Evolutionary conservation across 2,888 invertebrate genomes (phyloP).

Genomic region (Encarsia formosa): DNA sequence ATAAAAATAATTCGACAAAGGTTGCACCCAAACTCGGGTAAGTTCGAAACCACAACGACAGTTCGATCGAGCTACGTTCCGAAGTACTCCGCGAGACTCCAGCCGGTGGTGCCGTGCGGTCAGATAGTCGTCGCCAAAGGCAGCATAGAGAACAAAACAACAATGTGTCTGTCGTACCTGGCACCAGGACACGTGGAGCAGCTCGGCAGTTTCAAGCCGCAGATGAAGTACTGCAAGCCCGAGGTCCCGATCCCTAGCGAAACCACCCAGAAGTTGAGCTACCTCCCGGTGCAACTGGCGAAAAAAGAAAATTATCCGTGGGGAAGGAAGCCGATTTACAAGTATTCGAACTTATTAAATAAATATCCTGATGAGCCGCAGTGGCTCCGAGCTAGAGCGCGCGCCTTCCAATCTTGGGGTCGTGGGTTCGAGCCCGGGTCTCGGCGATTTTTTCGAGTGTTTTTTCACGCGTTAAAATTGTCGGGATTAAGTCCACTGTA

Average conservation of each 20-base stretch:
- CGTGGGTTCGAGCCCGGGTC: no score
- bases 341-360: no score
- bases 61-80: slow-evolving; percentile 40
- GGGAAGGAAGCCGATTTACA: slow-evolving; percentile 42
- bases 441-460: no score
- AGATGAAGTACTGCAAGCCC: slow-evolving; percentile 38
- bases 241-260: slow-evolving; percentile 36
- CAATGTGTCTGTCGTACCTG: slow-evolving; percentile 38
- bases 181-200: slow-evolving; percentile 40
- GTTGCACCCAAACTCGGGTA: slow-evolving; percentile 33
- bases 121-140: slow-evolving; percentile 39
- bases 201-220: slow-evolving; percentile 43
- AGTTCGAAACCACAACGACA: slow-evolving; percentile 45
- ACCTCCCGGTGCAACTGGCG: slow-evolving; percentile 40
- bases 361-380: no score
- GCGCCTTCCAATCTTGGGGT: no score
- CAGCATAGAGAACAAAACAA: slow-evolving; percentile 39
- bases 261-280: slow-evolving; percentile 48
- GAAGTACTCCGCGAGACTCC: slow-evolving; percentile 37
- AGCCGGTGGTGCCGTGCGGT: slow-evolving; percentile 41
- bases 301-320: slow-evolving; percentile 44
- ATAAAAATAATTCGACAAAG: slow-evolving; percentile 24
- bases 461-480: no score
- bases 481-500: no score
- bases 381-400: no score